Conservation (phyloP, 2,888 invertebrate genomes). For the Timema podura region DNA sequence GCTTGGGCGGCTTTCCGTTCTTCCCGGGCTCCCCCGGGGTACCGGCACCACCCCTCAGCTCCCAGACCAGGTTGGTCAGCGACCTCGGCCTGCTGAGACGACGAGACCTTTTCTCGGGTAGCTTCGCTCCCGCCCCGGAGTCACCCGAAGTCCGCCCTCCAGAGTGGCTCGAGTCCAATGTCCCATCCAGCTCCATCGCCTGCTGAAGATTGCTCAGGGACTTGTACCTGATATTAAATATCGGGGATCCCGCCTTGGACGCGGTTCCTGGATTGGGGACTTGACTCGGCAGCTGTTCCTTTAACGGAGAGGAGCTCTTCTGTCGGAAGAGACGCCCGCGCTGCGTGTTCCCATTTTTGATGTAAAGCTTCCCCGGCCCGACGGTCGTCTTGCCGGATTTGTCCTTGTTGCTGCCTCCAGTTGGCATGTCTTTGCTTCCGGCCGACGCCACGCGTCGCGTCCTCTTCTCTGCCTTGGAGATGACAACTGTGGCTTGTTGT, state of each 20-base stretch:
- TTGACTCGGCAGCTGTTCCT: conserved; percentile 59
- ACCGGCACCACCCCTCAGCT: conserved; percentile 45
- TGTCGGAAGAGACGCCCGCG: conserved; percentile 64
- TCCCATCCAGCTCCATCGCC: conserved; percentile 61
- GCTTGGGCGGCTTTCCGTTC: conserved; percentile 45
- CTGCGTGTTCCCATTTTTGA: conserved; percentile 68
- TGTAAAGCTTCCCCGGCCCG: conserved; percentile 69
- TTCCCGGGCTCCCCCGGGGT: conserved; percentile 32
- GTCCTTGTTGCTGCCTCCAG: conserved; percentile 54
- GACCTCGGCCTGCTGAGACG: conserved; percentile 80
- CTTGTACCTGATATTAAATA: conserved; percentile 69
- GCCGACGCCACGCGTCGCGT: conserved; percentile 60
- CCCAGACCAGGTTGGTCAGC: conserved; percentile 84
- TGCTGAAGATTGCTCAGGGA: conserved; percentile 59
- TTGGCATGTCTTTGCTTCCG: conserved; percentile 52
- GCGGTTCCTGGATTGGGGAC: conserved; percentile 38
- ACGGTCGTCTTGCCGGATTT: conserved; percentile 53
- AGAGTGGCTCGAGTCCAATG: conserved; percentile 85
- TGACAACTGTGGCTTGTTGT: conserved; percentile 22
- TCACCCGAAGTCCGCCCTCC: conserved; percentile 83
- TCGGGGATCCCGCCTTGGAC: conserved; percentile 67
- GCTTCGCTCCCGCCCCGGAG: conserved; percentile 70
- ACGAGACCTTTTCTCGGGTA: conserved; percentile 73
- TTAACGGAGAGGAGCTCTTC: conserved; percentile 67
- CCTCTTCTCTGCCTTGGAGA: conserved; percentile 63